Base-by-base conservation (phyloP, 2,797 vertebrate genomes). In the Tokudaia muenninki region DNA sequence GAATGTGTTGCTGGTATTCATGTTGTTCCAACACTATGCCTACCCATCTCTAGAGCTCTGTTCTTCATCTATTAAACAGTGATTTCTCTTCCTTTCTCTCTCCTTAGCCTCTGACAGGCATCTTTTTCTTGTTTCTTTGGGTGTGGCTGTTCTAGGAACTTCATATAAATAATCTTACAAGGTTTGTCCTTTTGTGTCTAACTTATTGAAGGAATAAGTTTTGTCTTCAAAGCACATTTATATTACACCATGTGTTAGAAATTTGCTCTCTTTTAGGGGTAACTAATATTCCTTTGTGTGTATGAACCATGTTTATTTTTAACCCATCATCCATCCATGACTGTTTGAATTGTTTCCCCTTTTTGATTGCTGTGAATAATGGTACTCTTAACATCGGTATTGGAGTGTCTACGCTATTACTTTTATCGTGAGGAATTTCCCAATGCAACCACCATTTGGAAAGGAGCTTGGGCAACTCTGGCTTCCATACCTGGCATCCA, bases 401-500 rank as follows among this genome's bases (percentile, higher is more conserved):
- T 31, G 9, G 21, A 75, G 52, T 44, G 31, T 4, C 22, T 87
- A 6, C 84, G 79, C 47, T 86, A 2, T 92, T 67, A 87, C 61
- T 72, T 88, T 84, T 87, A 50, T 83, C 14, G 41, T 72, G 44
- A 74, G 41, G 37, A 96, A 88, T 26, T 87, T 72, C 5, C 29
- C 14, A n/a, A 13, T 74, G 6, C n/a, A 72, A 90, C 91, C 11
- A 90, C 7, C 8, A 13, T 63, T 31, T 88, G 80, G 90, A 92
- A 88, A 94, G 31, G 31, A 57, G 9, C 12, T 41, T 10, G 9
- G 72, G 47, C 52, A 34, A 41, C 24, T 26, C 74, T 88, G 70
- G 74, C n/a, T 97, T 97, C 97, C 97, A 97, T 97, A 92, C 65
- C 34, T 63, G 57, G 41, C 29, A 88, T 1, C 14, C 86, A 59